Percentiles rank a stretch among this genome's conserved stretches.
These are phyloP conservation scores for Myotis lucifugus DNA, from an alignment of 2,113 vertebrate genomes.

Conservation along the genomic window DNA sequence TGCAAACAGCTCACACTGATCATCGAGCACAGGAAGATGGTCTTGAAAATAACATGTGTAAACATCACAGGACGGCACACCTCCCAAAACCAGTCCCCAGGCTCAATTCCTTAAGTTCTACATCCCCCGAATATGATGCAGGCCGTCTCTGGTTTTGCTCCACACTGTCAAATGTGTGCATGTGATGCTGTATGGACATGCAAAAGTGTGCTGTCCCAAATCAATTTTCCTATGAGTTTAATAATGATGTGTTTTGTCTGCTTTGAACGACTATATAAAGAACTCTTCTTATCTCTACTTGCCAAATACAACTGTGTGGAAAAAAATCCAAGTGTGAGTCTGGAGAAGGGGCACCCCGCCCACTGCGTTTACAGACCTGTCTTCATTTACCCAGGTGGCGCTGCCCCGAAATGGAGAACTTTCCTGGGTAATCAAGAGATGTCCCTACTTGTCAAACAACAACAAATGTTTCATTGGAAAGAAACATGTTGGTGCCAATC, in stretches of 20 bases:
- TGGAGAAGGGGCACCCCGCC: background rate
- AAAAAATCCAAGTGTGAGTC: background rate
- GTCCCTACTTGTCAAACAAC: background rate
- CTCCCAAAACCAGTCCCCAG: background rate
- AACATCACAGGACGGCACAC: background rate
- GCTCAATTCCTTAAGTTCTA: background rate
- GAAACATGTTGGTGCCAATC: background rate
- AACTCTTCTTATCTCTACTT: slow-evolving; percentile 13
- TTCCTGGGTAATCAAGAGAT: background rate
- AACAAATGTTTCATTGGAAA: background rate
- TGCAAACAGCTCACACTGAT: background rate
- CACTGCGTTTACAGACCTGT: background rate
- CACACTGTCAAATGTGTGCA: background rate
- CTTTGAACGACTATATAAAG: background rate
- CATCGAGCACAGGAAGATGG: slow-evolving; percentile 28
- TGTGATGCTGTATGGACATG: background rate
- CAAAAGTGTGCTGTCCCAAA: background rate
- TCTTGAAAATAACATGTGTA: slow-evolving; percentile 33
- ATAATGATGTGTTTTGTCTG: background rate
- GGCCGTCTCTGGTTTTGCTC: background rate
- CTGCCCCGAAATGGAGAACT: background rate
- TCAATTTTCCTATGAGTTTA: slow-evolving; percentile 9
- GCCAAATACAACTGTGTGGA: background rate
- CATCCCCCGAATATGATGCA: background rate
- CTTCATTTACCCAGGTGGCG: background rate